A percentile compares a stretch with the other conserved stretches of the same genome.
Evolutionary conservation across 2,888 invertebrate genomes (phyloP).

Genomic region (Drosophila rellima): DNA sequence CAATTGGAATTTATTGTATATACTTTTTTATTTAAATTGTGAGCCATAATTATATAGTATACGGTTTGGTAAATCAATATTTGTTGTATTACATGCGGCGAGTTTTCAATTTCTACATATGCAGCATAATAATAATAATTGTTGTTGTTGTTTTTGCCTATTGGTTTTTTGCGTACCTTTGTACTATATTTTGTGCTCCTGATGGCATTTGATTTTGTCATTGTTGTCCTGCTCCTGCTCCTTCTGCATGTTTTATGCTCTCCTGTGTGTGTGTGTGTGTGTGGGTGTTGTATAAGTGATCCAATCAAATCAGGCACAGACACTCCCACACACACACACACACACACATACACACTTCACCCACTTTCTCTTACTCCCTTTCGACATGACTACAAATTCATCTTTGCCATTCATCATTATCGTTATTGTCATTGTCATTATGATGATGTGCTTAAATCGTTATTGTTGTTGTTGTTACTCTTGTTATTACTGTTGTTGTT

Average conservation of each 20-base stretch:
- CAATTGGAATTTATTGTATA: conserved; percentile 1
- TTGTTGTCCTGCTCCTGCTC: conserved; percentile 11
- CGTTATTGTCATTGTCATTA: conserved; percentile 25
- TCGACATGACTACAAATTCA: conserved; percentile 9
- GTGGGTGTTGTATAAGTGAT: conserved; percentile 16
- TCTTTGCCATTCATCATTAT: conserved; percentile 23
- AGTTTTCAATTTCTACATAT: too few relatives aligned
- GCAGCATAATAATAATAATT: not conserved
- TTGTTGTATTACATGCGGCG: conserved; percentile 2
- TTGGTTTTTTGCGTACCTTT: conserved; percentile 19
- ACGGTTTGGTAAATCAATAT: conserved; percentile 9
- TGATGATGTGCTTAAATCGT: conserved; percentile 51
- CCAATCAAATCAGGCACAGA: conserved; percentile 9
- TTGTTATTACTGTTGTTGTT: conserved; percentile 50
- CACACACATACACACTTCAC: not conserved
- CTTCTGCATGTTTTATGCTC: conserved; percentile 29
- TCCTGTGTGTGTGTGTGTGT: conserved; percentile 10
- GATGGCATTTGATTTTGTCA: conserved; percentile 15
- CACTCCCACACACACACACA: conserved; percentile 4
- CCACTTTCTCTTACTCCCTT: not conserved
- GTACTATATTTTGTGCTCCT: conserved; percentile 19
- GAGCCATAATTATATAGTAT: conserved; percentile 6
- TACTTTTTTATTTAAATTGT: conserved; percentile 3
- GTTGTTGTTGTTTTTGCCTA: conserved; percentile 19
- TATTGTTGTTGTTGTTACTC: conserved; percentile 47